phyloP scores from a whole-genome alignment of 35 echinoderm and acorn worm species.

The Holothuria glaberrima region DNA sequence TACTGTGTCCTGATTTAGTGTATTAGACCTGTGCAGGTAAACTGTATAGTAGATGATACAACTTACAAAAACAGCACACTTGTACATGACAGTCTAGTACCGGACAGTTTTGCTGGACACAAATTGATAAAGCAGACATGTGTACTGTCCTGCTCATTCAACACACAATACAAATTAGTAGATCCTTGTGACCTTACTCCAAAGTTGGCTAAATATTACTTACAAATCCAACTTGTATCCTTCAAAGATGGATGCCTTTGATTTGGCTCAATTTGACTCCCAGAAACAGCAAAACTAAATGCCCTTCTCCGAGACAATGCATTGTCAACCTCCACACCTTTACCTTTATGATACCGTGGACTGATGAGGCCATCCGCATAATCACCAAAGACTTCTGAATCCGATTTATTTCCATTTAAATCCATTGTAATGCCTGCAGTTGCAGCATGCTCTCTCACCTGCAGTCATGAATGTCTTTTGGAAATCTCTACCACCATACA shows the following conservation, averaged over 20 bases:
- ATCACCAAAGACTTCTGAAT: neutral
- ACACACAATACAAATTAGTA: too few species aligned
- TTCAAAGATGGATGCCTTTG: slow-evolving; percentile 32
- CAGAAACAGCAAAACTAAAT: slow-evolving; percentile 24
- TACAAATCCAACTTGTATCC: slow-evolving; percentile 42
- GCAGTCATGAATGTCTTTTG: neutral
- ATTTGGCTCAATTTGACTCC: neutral
- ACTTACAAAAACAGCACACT: too few species aligned
- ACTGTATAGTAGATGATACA: too few species aligned
- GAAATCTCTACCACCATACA: neutral
- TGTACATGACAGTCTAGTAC: too few species aligned
- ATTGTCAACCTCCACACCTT: neutral
- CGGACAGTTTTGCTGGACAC: too few species aligned
- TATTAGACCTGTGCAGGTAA: too few species aligned
- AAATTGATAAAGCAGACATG: too few species aligned
- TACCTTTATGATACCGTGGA: slow-evolving; percentile 5
- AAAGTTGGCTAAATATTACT: neutral
- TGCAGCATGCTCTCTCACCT: neutral
- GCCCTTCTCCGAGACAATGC: neutral
- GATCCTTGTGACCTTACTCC: too few species aligned
- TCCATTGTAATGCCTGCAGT: neutral
- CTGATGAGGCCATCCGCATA: slow-evolving; percentile 30
- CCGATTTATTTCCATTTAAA: slow-evolving; percentile 42
- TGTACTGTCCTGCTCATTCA: too few species aligned
- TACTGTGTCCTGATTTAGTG: too few species aligned